phyloP scores from a whole-genome alignment of 2,797 vertebrate species.

The Apogon talboti region DNA sequence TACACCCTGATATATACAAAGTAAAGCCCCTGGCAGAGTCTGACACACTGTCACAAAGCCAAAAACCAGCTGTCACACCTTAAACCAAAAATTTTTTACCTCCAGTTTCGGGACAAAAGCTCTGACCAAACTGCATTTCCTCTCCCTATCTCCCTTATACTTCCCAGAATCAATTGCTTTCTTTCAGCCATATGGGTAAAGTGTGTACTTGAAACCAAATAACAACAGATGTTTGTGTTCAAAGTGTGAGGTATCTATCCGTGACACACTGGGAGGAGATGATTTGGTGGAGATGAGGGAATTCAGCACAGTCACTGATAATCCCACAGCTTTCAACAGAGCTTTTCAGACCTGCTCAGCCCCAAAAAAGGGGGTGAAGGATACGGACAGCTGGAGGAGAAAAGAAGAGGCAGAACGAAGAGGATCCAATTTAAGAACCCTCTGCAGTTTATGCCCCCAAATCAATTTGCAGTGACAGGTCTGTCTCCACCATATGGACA shows the following conservation, averaged over 20 bases:
- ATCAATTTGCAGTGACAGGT: conserved; percentile 40
- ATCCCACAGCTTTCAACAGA: conserved; percentile 44
- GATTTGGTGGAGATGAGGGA: conserved; percentile 38
- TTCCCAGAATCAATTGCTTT: conserved; percentile 30
- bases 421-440: conserved; percentile 27
- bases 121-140: conserved; percentile 17
- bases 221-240: conserved; percentile 32
- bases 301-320: conserved; percentile 43
- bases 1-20: background rate
- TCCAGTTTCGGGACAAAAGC: conserved; percentile 14
- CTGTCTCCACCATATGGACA: conserved; percentile 29
- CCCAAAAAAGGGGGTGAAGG: conserved; percentile 21
- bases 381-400: conserved; percentile 29
- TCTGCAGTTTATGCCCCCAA: conserved; percentile 35
- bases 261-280: conserved; percentile 29
- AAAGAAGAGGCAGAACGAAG: conserved; percentile 21
- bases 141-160: conserved; percentile 1
- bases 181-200: conserved; percentile 31
- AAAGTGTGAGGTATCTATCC: conserved; percentile 32
- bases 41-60: background rate
- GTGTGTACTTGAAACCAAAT: conserved; percentile 38
- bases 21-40: background rate
- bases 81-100: conserved; percentile 10
- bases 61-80: background rate
- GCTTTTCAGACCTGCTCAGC: conserved; percentile 38